Percentiles rank a stretch among this genome's conserved stretches.
phyloP scores from a whole-genome alignment of 2,797 vertebrate species.

The Diceros bicornis region DNA sequence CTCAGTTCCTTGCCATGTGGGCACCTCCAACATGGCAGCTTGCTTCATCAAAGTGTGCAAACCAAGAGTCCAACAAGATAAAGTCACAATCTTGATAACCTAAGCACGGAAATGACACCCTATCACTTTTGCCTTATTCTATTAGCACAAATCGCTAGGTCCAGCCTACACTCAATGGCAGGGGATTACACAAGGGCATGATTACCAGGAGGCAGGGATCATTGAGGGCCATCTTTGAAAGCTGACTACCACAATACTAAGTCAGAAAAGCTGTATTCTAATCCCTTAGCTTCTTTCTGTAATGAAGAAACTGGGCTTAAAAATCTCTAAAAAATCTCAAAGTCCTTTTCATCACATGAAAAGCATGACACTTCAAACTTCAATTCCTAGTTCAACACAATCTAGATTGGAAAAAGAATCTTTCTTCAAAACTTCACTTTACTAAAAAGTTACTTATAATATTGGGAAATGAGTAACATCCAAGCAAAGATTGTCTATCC shows the following conservation, averaged over 20 bases:
- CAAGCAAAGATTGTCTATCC: not conserved
- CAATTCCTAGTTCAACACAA: not conserved
- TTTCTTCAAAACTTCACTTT: constrained; percentile 39
- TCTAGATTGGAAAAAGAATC: not conserved
- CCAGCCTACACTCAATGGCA: not conserved
- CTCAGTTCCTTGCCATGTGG: not conserved
- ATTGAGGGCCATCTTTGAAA: not conserved
- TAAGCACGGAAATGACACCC: not conserved
- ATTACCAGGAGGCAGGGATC: not conserved
- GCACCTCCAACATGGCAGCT: not conserved
- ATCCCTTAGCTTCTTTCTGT: not conserved
- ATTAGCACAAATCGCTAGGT: not conserved
- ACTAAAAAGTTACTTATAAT: not conserved
- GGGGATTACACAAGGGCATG: not conserved
- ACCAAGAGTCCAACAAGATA: not conserved
- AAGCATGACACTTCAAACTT: not conserved
- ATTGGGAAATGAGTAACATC: not conserved
- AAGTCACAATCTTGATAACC: not conserved
- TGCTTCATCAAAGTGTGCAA: not conserved
- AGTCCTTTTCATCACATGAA: not conserved
- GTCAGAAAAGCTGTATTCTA: not conserved
- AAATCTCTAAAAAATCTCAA: not conserved
- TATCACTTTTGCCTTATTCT: not conserved
- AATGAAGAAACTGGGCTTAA: not conserved
- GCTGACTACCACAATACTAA: not conserved